Conservation (phyloP, 2,888 invertebrate species). For the Morinoia aosen region DNA sequence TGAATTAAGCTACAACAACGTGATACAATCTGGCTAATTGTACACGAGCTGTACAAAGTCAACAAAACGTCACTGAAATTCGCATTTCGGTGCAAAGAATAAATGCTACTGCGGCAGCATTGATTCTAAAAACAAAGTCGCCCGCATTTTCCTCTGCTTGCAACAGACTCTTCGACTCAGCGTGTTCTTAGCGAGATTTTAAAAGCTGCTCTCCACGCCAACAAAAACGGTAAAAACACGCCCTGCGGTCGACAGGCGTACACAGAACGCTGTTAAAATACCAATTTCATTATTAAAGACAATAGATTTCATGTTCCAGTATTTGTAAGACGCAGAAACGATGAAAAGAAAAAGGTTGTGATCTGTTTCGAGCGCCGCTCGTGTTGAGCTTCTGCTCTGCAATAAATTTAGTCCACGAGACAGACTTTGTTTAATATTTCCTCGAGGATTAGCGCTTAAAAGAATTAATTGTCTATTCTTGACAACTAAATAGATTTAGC, state of each 20-base stretch:
- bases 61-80: not conserved
- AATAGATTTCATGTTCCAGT: not conserved
- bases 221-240: not conserved
- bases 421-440: not conserved
- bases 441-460: not conserved
- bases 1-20: too few relatives aligned
- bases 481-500: slow-evolving; percentile 17
- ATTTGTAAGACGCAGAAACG: not conserved
- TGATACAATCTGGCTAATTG: too few relatives aligned
- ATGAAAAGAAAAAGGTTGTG: not conserved
- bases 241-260: not conserved
- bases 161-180: too few relatives aligned
- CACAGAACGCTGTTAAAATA: not conserved
- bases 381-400: not conserved
- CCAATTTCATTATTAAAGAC: not conserved
- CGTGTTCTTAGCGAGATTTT: not conserved
- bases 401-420: not conserved
- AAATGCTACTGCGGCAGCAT: not conserved
- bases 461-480: not conserved
- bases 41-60: too few relatives aligned
- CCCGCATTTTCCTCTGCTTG: too few relatives aligned
- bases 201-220: not conserved
- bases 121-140: not conserved
- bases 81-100: not conserved
- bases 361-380: not conserved